Conservation (phyloP, 2,888 invertebrate species). For the Chymomyza caudatula region DNA sequence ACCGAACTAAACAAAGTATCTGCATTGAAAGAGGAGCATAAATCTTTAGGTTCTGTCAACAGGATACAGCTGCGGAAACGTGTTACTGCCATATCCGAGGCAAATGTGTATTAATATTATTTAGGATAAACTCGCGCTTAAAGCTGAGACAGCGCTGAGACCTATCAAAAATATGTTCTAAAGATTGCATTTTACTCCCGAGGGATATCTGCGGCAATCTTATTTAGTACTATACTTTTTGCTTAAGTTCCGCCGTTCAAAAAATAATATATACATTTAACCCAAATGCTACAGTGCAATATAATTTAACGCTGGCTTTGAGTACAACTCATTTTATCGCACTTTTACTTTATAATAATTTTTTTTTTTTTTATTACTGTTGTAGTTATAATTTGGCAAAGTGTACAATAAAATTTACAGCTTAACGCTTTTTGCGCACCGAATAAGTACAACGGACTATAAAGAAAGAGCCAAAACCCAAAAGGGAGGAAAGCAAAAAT, state of each 20-base stretch:
- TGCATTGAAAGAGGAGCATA: background rate
- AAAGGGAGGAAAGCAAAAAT: background rate
- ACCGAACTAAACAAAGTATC: background rate
- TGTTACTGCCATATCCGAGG: background rate
- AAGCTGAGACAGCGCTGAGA: background rate
- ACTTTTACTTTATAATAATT: background rate
- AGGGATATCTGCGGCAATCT: background rate
- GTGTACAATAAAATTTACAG: background rate
- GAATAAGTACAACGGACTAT: background rate
- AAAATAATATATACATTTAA: background rate
- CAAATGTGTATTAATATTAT: background rate
- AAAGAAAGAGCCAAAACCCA: background rate
- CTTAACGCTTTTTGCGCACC: background rate
- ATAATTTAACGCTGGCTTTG: background rate
- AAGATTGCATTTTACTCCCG: background rate
- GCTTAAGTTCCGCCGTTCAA: no score
- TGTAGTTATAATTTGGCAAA: background rate
- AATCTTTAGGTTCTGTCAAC: background rate
- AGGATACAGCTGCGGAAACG: background rate
- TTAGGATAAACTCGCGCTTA: background rate
- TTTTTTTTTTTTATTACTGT: background rate
- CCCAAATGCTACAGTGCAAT: no score
- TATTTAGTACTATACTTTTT: background rate
- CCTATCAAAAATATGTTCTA: background rate
- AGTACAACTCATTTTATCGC: background rate